Evolutionary conservation across 2,113 vertebrate species (phyloP).

Genomic region (Pholis gunnellus): DNA sequence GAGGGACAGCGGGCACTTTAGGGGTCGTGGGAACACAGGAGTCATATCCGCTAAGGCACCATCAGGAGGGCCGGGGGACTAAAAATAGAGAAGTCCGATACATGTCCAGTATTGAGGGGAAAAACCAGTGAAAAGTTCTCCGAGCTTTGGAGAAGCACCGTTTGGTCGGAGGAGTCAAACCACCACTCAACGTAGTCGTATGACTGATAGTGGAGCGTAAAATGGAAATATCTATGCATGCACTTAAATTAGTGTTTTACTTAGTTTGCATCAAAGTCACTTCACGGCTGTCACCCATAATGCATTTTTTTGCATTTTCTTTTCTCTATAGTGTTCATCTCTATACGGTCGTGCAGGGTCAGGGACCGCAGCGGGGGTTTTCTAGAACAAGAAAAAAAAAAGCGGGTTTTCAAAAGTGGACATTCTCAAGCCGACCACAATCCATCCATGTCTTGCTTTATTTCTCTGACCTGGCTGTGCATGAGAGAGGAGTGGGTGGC

Average conservation of each 20-base stretch:
- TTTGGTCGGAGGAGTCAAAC: conserved; percentile 49
- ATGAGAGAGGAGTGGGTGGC: conserved; percentile 86
- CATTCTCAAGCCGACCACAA: conserved; percentile 50
- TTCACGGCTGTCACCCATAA: not conserved
- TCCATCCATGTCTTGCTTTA: conserved; percentile 41
- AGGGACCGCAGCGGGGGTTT: not conserved
- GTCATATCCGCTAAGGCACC: conserved; percentile 86
- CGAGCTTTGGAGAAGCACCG: conserved; percentile 62
- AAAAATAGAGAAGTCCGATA: conserved; percentile 86
- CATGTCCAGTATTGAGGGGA: conserved; percentile 73
- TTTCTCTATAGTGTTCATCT: not conserved
- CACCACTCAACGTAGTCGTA: conserved; percentile 17
- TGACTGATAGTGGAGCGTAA: conserved; percentile 17
- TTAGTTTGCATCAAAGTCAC: not conserved
- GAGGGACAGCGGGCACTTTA: conserved; percentile 72
- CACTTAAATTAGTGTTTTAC: conserved; percentile 18
- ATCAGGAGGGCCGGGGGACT: conserved; percentile 82
- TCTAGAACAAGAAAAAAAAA: conserved; percentile 15
- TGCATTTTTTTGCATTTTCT: not conserved
- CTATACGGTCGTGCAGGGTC: not conserved
- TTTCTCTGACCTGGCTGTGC: conserved; percentile 61
- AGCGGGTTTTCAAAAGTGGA: conserved; percentile 37
- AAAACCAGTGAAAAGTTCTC: conserved; percentile 70
- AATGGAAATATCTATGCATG: not conserved
- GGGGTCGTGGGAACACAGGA: conserved; percentile 89